phyloP scores from a whole-genome alignment of 2,888 invertebrate genomes.

The Drosophila lacicola region DNA sequence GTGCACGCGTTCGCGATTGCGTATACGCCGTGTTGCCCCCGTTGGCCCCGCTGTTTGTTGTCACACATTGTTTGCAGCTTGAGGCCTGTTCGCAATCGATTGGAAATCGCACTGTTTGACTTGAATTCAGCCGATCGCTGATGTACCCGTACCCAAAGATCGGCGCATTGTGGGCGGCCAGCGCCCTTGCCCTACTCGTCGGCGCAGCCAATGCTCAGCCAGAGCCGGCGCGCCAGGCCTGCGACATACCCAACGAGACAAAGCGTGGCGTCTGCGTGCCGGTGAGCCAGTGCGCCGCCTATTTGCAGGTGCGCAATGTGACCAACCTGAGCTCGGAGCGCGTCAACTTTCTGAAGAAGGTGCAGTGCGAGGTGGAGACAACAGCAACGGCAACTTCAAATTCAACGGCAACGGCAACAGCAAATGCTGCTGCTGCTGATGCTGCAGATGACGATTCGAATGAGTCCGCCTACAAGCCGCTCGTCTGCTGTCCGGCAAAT shows the following conservation, averaged over 20 bases:
- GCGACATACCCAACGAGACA: constrained; percentile 84
- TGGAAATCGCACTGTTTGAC: constrained; percentile 24
- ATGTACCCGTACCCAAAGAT: constrained; percentile 45
- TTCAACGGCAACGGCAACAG: neutral
- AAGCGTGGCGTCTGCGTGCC: constrained; percentile 80
- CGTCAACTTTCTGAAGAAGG: constrained; percentile 82
- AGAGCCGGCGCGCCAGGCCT: constrained; percentile 57
- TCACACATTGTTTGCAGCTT: constrained; percentile 24
- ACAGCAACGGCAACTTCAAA: constrained; percentile 7
- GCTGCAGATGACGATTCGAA: neutral
- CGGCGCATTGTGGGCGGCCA: constrained; percentile 53
- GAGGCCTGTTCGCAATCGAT: constrained; percentile 10
- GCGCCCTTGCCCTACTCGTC: constrained; percentile 36
- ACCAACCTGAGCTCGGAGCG: constrained; percentile 80
- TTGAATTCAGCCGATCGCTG: constrained; percentile 24
- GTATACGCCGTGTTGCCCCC: constrained; percentile 53
- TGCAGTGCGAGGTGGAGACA: constrained; percentile 78
- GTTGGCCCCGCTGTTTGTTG: constrained; percentile 11
- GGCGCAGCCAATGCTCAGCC: constrained; percentile 2
- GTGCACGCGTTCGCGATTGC: constrained; percentile 46
- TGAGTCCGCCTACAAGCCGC: constrained; percentile 45
- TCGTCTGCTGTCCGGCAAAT: constrained; percentile 83
- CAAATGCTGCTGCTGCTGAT: neutral
- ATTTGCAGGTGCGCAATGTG: constrained; percentile 80
- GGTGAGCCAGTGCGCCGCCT: constrained; percentile 78